Evolutionary conservation across 2,113 vertebrate genomes (phyloP).

Genomic region (Atlantisia rogersi): DNA sequence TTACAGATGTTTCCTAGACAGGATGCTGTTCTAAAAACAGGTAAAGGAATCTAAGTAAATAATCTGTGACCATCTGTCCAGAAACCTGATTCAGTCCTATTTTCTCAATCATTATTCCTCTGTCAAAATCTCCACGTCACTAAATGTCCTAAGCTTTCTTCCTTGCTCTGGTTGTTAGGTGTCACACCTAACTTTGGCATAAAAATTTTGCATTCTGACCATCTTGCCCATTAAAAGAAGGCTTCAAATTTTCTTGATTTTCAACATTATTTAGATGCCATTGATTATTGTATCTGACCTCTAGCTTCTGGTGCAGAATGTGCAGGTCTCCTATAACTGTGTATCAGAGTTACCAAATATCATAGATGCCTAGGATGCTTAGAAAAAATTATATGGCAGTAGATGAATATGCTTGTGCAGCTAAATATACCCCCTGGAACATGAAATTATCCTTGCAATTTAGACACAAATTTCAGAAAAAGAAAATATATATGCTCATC

Average conservation of each 20-base stretch:
- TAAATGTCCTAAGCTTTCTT: not conserved
- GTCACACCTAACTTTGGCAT: not conserved
- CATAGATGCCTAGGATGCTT: not conserved
- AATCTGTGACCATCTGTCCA: not conserved
- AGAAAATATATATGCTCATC: not conserved
- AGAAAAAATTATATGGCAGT: not conserved
- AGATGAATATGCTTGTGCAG: not conserved
- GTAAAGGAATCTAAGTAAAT: not conserved
- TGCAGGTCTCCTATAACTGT: not conserved
- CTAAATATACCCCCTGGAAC: not conserved
- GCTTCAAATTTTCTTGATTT: not conserved
- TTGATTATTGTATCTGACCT: not conserved
- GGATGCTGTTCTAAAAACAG: not conserved
- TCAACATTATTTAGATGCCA: not conserved
- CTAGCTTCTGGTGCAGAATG: not conserved
- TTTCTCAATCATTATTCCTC: not conserved
- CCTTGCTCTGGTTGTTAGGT: not conserved
- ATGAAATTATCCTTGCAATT: not conserved
- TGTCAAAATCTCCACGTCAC: not conserved
- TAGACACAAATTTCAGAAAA: not conserved
- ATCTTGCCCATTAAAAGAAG: not conserved
- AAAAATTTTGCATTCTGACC: not conserved
- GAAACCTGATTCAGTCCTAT: not conserved
- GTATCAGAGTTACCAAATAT: not conserved
- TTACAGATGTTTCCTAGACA: not conserved